A percentile compares a stretch with the other conserved stretches of the same genome.
These are phyloP conservation scores for Lutjanus erythropterus DNA, from an alignment of 2,113 vertebrate genomes.

Conservation along the genomic window DNA sequence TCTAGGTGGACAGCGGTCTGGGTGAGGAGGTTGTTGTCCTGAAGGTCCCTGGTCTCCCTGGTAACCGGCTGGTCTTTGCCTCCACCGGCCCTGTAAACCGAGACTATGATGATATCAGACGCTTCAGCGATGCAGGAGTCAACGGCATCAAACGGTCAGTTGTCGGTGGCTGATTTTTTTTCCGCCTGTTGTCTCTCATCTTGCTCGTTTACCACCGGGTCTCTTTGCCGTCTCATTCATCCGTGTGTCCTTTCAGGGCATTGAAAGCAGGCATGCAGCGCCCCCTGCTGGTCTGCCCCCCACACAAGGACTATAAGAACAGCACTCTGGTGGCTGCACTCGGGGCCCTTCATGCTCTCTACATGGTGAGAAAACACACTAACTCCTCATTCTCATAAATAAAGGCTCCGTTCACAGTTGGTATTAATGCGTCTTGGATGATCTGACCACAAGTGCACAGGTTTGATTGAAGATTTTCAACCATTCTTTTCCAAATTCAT, in stretches of 20 bases:
- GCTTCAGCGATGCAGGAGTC: constrained; percentile 84
- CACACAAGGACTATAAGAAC: constrained; percentile 78
- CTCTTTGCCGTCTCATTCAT: constrained; percentile 2
- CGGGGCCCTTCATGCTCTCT: constrained; percentile 86
- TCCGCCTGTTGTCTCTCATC: neutral
- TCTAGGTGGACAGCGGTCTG: constrained; percentile 82
- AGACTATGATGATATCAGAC: constrained; percentile 86
- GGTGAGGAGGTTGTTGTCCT: constrained; percentile 82
- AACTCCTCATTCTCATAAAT: too few species aligned
- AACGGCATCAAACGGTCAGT: constrained; percentile 80
- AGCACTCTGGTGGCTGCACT: constrained; percentile 80
- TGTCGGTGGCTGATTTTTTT: neutral
- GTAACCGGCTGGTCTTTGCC: constrained; percentile 84
- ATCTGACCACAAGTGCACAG: neutral
- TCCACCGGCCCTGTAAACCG: constrained; percentile 86
- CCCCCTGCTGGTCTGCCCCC: constrained; percentile 85
- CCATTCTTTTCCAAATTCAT: too few species aligned
- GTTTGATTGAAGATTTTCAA: neutral
- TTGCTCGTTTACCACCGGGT: neutral
- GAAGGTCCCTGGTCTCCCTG: constrained; percentile 82
- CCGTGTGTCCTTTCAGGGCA: constrained; percentile 72
- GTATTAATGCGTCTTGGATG: neutral
- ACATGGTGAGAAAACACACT: constrained; percentile 78
- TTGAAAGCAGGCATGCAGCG: constrained; percentile 86
- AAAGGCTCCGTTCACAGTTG: neutral